Conservation (phyloP, 2,888 invertebrate genomes). For the Margaritifera margaritifera region DNA sequence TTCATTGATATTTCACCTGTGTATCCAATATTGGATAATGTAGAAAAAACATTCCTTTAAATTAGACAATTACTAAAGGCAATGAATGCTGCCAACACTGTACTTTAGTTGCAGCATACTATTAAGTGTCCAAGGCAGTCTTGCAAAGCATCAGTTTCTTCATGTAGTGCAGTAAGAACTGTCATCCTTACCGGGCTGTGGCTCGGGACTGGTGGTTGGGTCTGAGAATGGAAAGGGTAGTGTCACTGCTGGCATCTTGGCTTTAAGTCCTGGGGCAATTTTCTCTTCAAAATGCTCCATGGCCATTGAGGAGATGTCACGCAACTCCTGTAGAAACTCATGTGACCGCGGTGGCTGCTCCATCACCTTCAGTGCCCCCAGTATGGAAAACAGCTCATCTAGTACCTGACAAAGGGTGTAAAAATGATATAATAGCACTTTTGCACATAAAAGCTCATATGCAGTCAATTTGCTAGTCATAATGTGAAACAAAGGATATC, state of each 20-base stretch:
- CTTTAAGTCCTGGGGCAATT: constrained; percentile 81
- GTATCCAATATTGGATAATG: no score
- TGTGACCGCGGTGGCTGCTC: constrained; percentile 82
- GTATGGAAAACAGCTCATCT: constrained; percentile 87
- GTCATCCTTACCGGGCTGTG: no score
- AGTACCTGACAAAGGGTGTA: constrained; percentile 80
- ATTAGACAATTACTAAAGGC: no score
- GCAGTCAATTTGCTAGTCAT: no score
- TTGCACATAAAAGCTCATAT: background rate
- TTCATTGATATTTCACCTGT: no score
- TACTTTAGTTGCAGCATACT: no score
- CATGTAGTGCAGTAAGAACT: background rate
- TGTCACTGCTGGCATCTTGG: constrained; percentile 49
- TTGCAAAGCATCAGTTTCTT: background rate
- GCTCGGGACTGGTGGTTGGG: constrained; percentile 2
- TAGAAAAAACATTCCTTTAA: no score
- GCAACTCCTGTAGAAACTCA: constrained; percentile 88
- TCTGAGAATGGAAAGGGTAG: constrained; percentile 43
- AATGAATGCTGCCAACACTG: no score
- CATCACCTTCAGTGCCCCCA: constrained; percentile 80
- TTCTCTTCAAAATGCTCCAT: constrained; percentile 97
- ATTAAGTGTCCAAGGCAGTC: background rate
- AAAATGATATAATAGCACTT: background rate
- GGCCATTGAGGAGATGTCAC: constrained; percentile 95
- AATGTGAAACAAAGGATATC: no score